phyloP scores from a whole-genome alignment of 2,797 vertebrate genomes.

The Lutjanus argentimaculatus region DNA sequence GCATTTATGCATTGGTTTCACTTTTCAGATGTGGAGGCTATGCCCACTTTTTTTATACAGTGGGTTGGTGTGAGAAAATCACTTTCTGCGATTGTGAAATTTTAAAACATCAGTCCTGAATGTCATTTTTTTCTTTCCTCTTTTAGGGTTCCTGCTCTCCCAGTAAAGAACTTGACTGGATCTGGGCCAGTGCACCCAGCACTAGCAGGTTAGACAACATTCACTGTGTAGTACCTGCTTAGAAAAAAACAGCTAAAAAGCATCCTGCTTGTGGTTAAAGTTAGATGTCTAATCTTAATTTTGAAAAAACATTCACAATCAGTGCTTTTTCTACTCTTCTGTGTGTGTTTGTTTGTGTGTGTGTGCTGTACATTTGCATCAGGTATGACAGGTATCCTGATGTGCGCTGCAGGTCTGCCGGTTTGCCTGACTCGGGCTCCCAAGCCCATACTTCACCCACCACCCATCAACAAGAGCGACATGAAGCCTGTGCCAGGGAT shows the following conservation, averaged over 20 bases:
- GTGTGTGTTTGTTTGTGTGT: constrained; percentile 43
- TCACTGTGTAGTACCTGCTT: background rate
- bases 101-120: background rate
- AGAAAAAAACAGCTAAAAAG: background rate
- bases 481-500: constrained; percentile 95
- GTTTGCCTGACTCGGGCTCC: constrained; percentile 97
- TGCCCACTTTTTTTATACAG: too few species aligned
- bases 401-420: constrained; percentile 95
- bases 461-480: constrained; percentile 95
- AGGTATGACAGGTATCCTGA: constrained; percentile 98
- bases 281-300: background rate
- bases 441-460: constrained; percentile 95
- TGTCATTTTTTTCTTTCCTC: background rate
- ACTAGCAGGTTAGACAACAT: constrained; percentile 89
- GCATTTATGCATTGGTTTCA: too few species aligned
- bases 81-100: too few species aligned
- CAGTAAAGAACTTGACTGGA: constrained; percentile 96
- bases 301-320: constrained; percentile 30
- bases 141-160: constrained; percentile 93
- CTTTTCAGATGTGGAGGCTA: too few species aligned
- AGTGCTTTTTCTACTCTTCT: constrained; percentile 50
- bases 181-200: constrained; percentile 95
- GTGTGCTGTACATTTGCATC: constrained; percentile 55
- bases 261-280: background rate
- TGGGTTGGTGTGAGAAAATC: too few species aligned